Evolutionary conservation across 37 sponge, comb jelly and placozoan species (phyloP), one percentile per base, ranked within the genome.

Genomic region (Oscarella lobularis): DNA sequence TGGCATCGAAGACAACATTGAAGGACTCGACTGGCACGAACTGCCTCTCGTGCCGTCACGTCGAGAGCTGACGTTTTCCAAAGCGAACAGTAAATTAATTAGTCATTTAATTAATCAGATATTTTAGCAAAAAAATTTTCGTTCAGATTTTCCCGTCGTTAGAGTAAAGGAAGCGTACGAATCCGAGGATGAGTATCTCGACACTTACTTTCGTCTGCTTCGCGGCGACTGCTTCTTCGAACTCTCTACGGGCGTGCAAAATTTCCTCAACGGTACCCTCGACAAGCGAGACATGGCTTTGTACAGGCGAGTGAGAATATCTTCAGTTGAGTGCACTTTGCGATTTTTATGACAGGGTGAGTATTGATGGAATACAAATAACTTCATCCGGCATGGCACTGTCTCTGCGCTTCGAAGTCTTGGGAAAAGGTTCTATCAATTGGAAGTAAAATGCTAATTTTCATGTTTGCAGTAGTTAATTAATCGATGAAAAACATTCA

Each of bases 271-370:
- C 14, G 41, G 73, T 4, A 36, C 69, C 36, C 73, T 79, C 27
- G 80, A 79, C 33, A 35, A 2, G 4, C 66, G 80, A 37, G 80
- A 79, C 73, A 79, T 79, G 80, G 65, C 2, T 2, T 3, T 79
- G 1, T 79, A 79, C 71, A 31, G n/a, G 2, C 37, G 33, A n/a
- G 80, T 79, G 31, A 14, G n/a, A 32, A 32, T 55, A 67, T 73
- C 6, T 6, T 66, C 33, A 73, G 70, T 48, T 48, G 60, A 27
- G 60, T 48, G 60, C 60, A 48, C 60, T 48, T 48, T 9, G 9
- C 20, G 20, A 48, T 48, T 27, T 27, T 27, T 48, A 48, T 48
- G 9, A 48, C 20, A 48, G 60, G 60, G 20, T 48, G 9, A 9
- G 20, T 48, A 9, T 48, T 48, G 60, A 48, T 48, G 60, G 60